These are phyloP conservation scores for Oxyruncus cristatus DNA, from an alignment of 2,113 vertebrate species.

Conservation along the genomic window DNA sequence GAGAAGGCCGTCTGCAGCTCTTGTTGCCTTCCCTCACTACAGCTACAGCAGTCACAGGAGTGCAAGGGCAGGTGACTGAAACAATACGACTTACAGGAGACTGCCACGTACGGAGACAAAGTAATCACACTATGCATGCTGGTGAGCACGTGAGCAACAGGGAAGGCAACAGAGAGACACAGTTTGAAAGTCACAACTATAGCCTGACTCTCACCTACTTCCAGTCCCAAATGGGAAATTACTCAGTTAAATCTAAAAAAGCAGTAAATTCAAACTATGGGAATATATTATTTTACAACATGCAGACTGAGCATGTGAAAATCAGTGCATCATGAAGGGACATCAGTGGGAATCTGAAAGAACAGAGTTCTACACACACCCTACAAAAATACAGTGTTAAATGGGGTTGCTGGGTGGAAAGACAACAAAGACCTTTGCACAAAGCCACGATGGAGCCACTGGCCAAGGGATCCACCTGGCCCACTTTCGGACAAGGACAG, in stretches of 20 bases:
- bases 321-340: background rate
- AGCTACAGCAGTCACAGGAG: background rate
- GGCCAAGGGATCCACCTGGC: background rate
- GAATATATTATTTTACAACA: background rate
- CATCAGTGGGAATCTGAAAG: background rate
- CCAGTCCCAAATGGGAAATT: background rate
- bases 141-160: background rate
- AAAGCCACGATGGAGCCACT: background rate
- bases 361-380: background rate
- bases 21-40: background rate
- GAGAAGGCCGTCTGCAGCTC: background rate
- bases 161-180: background rate
- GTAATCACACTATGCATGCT: background rate
- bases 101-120: background rate
- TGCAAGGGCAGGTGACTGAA: background rate
- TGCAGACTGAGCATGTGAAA: background rate
- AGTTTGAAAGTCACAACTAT: background rate
- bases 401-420: background rate
- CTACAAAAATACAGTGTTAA: background rate
- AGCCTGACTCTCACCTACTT: background rate
- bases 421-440: background rate
- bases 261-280: background rate
- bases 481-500: background rate
- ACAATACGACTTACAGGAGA: background rate
- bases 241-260: background rate